Evolutionary conservation across 53 echinoderm and acorn worm species (phyloP), one percentile per base, ranked within the genome.

Genomic region (Paracentrotus lividus): DNA sequence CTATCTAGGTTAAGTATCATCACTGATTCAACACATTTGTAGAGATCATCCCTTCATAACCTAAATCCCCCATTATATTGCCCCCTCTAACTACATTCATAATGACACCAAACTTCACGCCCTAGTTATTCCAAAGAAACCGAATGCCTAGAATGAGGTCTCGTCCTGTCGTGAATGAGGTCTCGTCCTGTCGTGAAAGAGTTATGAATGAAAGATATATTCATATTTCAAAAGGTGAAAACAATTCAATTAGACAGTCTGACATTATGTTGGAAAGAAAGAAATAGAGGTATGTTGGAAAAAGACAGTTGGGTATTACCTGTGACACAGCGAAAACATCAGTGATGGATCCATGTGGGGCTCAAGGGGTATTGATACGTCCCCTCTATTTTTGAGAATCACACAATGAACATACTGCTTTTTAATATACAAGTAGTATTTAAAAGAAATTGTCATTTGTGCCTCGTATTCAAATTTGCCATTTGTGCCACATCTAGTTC

Each of bases 121-220:
- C 33, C 81, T 47, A 81, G 47, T 81, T 81, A 47, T 81, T 81
- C n/a, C 26, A 47, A n/a, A 81, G 81, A 23, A 81, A 45, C 9
- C 9, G 47, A 81, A 81, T 47, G 81, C 52, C 24, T n/a, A 81
- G 45, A 81, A 45, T 45, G 5, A 43, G 81, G 45, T 81, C 81
- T 47, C 16, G 24, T 81, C 47, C 47, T 45, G 47, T n/a, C n/a
- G n/a, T n/a, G 45, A 81, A 45, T 45, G 5, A 43, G 81, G 45
- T 81, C 81, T 47, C 16, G 24, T 81, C 47, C 47, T 45, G 26
- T 18, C 42, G 47, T 7, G 24, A 81, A 45, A 81, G 44, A 26
- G 14, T 27, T 26, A 47, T 36, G 20, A 40, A 72, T 72, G 72
- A 81, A 81, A 27, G 81, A 10, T 23, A 10, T n/a, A 81, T 32